These are phyloP conservation scores for Orthonevra nobilis DNA, from an alignment of 2,888 invertebrate species.

Conservation along the genomic window DNA sequence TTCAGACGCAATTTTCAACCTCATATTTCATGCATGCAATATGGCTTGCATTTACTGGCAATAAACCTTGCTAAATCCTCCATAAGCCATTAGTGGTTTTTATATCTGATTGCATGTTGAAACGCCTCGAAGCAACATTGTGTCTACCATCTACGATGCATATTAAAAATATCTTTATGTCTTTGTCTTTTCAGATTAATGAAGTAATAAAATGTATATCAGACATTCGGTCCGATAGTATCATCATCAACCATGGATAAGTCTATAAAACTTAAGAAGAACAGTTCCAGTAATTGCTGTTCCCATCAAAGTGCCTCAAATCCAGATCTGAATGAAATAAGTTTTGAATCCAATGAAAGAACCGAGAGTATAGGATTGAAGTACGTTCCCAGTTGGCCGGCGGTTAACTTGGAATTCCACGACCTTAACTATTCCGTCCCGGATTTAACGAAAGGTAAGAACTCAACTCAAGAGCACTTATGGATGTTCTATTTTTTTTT, in stretches of 20 bases:
- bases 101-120: too few species aligned
- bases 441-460: conserved; percentile 84
- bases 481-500: too few species aligned
- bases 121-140: too few species aligned
- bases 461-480: too few species aligned
- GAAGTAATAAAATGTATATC: neutral
- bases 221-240: neutral
- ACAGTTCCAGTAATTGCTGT: conserved; percentile 42
- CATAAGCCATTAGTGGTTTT: too few species aligned
- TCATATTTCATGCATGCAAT: too few species aligned
- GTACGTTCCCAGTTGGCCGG: conserved; percentile 84
- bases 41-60: too few species aligned
- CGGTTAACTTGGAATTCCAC: conserved; percentile 91
- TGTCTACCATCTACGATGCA: too few species aligned
- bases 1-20: too few species aligned
- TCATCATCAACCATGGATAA: conserved; percentile 32
- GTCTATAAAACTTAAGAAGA: conserved; percentile 24
- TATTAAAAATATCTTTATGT: neutral
- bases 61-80: too few species aligned
- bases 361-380: conserved; percentile 82
- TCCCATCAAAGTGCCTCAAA: conserved; percentile 45
- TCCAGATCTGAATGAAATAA: conserved; percentile 77
- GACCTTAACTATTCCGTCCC: conserved; percentile 91
- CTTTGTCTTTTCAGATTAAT: conserved; percentile 4
- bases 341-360: conserved; percentile 74